Evolutionary conservation across 2,113 vertebrate genomes (phyloP).

Genomic region (Osmerus eperlanus): DNA sequence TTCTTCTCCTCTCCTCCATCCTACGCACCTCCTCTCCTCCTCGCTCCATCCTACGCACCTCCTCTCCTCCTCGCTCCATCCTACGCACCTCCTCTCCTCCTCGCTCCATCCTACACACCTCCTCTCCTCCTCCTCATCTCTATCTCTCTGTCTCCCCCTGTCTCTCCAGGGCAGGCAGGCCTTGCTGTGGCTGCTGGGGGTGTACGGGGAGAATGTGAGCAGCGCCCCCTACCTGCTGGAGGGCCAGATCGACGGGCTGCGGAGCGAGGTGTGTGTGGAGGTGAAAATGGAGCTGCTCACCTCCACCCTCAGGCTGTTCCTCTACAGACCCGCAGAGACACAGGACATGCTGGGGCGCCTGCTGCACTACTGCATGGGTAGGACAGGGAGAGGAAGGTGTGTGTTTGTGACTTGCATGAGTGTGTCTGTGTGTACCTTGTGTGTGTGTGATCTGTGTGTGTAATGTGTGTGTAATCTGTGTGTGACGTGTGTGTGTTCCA

Average conservation of each 20-base stretch:
- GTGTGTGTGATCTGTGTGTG: conserved; percentile 80
- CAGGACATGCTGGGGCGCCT: conserved; percentile 91
- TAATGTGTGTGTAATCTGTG: conserved; percentile 76
- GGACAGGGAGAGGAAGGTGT: background rate
- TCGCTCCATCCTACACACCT: no score
- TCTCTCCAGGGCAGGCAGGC: conserved; percentile 84
- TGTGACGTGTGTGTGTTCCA: background rate
- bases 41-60: no score
- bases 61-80: background rate
- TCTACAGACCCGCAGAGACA: conserved; percentile 86
- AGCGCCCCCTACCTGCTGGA: conserved; percentile 89
- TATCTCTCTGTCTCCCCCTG: background rate
- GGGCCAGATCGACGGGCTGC: conserved; percentile 83
- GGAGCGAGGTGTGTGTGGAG: conserved; percentile 73
- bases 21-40: no score
- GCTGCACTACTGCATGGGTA: conserved; percentile 86
- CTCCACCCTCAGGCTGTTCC: conserved; percentile 81
- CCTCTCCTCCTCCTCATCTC: no score
- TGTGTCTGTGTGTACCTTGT: background rate
- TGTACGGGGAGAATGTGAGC: conserved; percentile 80
- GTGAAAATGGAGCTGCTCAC: conserved; percentile 93
- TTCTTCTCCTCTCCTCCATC: no score
- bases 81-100: background rate
- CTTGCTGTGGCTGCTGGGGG: conserved; percentile 88
- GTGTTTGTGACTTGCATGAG: background rate